Conservation (phyloP, 2,113 vertebrate species). For the Periophthalmus modestus region DNA sequence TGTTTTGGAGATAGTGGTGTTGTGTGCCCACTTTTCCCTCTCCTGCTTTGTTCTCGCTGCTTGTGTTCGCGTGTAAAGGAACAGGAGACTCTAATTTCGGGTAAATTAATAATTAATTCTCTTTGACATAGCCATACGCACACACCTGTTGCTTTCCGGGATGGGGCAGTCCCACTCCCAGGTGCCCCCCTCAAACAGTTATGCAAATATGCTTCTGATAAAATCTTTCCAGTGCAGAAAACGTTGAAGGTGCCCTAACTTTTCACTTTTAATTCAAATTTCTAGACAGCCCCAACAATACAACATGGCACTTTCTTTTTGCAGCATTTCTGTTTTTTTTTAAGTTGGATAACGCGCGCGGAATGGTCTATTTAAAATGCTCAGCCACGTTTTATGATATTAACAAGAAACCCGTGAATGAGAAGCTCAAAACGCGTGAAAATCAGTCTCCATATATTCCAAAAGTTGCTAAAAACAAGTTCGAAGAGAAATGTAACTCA, state of each 20-base stretch:
- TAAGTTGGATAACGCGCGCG: background rate
- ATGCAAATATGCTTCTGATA: slow-evolving; percentile 50
- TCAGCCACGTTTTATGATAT: background rate
- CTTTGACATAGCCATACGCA: slow-evolving; percentile 21
- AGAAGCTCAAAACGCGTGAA: background rate
- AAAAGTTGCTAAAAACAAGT: background rate
- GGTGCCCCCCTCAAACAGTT: background rate
- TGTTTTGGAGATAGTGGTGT: slow-evolving; percentile 13
- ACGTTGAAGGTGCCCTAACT: slow-evolving; percentile 16
- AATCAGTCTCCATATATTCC: background rate
- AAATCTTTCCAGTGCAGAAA: slow-evolving; percentile 1
- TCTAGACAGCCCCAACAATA: background rate
- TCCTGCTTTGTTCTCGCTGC: slow-evolving; percentile 23
- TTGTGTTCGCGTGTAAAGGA: background rate
- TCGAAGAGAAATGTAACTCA: slow-evolving; percentile 32
- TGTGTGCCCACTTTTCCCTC: slow-evolving; percentile 1
- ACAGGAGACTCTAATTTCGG: slow-evolving; percentile 40
- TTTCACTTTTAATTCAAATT: background rate
- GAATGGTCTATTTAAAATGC: background rate
- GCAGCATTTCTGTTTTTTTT: background rate
- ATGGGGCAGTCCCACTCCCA: background rate
- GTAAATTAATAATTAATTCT: slow-evolving; percentile 47
- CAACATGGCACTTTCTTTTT: background rate
- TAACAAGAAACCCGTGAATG: background rate
- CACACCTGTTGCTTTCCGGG: slow-evolving; percentile 56